These are phyloP conservation scores for Palythoa grandiflora DNA, from an alignment of 92 coral and sea anemone species.

Conservation along the genomic window DNA sequence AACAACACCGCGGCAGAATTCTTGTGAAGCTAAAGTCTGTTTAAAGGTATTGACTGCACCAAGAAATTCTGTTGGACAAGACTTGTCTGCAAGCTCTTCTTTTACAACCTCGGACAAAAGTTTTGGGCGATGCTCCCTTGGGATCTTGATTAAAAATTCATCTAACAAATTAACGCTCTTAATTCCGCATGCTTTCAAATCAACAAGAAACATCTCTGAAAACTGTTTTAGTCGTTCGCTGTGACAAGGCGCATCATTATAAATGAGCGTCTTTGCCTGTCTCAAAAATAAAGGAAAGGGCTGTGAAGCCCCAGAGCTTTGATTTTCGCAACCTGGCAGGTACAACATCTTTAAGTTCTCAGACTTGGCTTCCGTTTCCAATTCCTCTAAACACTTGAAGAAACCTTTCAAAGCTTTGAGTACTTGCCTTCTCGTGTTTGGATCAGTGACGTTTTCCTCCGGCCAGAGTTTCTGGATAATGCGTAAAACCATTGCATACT, in stretches of 20 bases:
- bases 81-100: constrained; percentile 44
- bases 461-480: constrained; percentile 51
- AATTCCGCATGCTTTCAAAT: constrained; percentile 53
- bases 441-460: constrained; percentile 41
- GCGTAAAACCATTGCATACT: constrained; percentile 73
- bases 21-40: constrained; percentile 45
- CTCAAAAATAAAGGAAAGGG: constrained; percentile 13
- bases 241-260: constrained; percentile 68
- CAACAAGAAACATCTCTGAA: constrained; percentile 58
- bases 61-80: not conserved
- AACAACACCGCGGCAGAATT: constrained; percentile 64
- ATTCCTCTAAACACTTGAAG: constrained; percentile 52
- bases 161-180: constrained; percentile 23
- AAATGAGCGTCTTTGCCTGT: constrained; percentile 37
- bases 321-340: constrained; percentile 11
- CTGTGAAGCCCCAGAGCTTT: not conserved
- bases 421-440: constrained; percentile 49
- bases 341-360: not conserved
- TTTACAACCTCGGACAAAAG: constrained; percentile 58
- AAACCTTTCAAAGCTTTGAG: constrained; percentile 69
- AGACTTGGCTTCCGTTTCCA: not conserved
- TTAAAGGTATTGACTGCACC: constrained; percentile 49
- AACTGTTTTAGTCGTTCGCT: constrained; percentile 48
- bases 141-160: constrained; percentile 44
- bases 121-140: constrained; percentile 56